These are phyloP conservation scores for Allochrocebus solatus DNA, from an alignment of 2,797 vertebrate species.

Conservation along the genomic window DNA sequence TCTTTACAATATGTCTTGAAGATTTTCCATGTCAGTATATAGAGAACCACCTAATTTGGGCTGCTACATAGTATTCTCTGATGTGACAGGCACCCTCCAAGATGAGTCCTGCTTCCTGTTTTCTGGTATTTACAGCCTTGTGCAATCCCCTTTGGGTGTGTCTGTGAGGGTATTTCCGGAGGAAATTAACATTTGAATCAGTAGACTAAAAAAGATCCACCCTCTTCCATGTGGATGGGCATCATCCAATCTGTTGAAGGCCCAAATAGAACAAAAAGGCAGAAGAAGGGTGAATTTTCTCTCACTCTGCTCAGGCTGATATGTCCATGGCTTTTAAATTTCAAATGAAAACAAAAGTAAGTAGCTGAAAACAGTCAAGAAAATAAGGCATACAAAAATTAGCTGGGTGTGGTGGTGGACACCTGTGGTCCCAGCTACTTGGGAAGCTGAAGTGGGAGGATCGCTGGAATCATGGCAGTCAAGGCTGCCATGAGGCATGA, in stretches of 20 bases:
- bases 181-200: constrained; percentile 63
- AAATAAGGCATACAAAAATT: background rate
- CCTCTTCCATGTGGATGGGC: constrained; percentile 8
- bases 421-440: background rate
- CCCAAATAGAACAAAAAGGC: constrained; percentile 1
- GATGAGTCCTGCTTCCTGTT: background rate
- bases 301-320: background rate
- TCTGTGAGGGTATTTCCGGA: constrained; percentile 39
- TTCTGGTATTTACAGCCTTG: constrained; percentile 4
- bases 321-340: background rate
- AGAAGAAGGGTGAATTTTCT: background rate
- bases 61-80: background rate
- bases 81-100: background rate
- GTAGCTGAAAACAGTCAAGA: background rate
- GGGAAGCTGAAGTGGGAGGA: background rate
- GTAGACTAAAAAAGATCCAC: constrained; percentile 39
- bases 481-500: background rate
- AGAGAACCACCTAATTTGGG: background rate
- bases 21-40: background rate
- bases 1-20: background rate
- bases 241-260: background rate
- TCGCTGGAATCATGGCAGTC: background rate
- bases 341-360: background rate
- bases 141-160: constrained; percentile 7
- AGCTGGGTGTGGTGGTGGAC: background rate